A percentile compares a stretch with the other conserved stretches of the same genome.
phyloP scores from a whole-genome alignment of 1,140 invertebrate species.

The Drosophila repleta region DNA sequence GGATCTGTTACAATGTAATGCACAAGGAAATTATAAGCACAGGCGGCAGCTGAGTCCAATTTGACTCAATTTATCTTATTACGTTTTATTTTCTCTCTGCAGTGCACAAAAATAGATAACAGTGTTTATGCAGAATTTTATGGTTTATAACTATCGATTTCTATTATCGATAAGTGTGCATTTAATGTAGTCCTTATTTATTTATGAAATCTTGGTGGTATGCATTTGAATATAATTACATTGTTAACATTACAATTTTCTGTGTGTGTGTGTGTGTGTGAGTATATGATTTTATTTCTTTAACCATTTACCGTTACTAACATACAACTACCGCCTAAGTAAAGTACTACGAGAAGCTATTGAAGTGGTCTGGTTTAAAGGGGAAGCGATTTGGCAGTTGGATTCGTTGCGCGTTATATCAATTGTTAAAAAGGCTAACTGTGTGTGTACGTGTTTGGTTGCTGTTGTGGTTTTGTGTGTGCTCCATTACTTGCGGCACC shows the following conservation, averaged over 20 bases:
- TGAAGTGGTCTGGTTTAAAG: conserved; percentile 55
- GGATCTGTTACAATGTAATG: conserved; percentile 31
- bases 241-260: conserved; percentile 17
- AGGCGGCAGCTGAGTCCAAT: conserved; percentile 31
- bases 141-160: conserved; percentile 15
- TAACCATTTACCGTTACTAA: conserved; percentile 56
- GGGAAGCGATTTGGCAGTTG: conserved; percentile 79
- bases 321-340: conserved; percentile 66
- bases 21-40: conserved; percentile 44
- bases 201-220: conserved; percentile 70
- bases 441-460: conserved; percentile 3
- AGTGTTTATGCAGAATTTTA: conserved; percentile 8
- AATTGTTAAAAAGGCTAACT: conserved; percentile 43
- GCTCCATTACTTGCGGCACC: conserved; percentile 35
- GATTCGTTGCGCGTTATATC: conserved; percentile 72
- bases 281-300: too few species aligned
- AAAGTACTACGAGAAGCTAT: conserved; percentile 64
- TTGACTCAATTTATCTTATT: not conserved
- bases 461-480: conserved; percentile 15
- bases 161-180: conserved; percentile 25
- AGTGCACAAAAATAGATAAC: conserved; percentile 7
- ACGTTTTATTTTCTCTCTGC: conserved; percentile 9
- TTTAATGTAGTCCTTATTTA: conserved; percentile 23
- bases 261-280: not conserved
- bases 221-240: conserved; percentile 53